Evolutionary conservation across 53 echinoderm and acorn worm species (phyloP), one percentile per base, ranked within the genome.

Genomic region (Holothuria scabra): DNA sequence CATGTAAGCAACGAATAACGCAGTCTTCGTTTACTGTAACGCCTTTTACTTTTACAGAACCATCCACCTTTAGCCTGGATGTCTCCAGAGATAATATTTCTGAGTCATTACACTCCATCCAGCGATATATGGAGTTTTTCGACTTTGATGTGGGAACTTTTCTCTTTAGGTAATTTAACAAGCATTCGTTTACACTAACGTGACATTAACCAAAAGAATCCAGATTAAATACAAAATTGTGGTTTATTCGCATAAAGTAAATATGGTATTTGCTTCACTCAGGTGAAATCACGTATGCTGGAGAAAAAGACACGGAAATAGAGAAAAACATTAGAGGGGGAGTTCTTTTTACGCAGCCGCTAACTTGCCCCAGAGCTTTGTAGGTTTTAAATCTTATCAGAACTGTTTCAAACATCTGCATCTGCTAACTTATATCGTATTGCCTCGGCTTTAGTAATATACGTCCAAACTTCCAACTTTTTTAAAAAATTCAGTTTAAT

Each of bases 21-120:
- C n/a, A n/a, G n/a, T n/a, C n/a, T n/a, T n/a, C n/a, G n/a, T n/a
- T n/a, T n/a, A n/a, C n/a, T n/a, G n/a, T n/a, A n/a, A n/a, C n/a
- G n/a, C n/a, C n/a, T n/a, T n/a, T n/a, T 35, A 3, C 0, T 35
- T 20, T 18, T 67, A 18, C 30, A 67, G 67, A 35, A 28, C 12
- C 30, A 67, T 67, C 67, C 67, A 3, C 34, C 67, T 8, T 31
- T 67, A 32, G 69, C 69, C 13, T 69, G 69, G 69, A 69, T 69
- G 69, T 37, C 69, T 26, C 37, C 69, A 4, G 69, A 69, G 29
- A 69, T 28, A 69, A 38, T 69, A 22, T 11, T 69, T 6, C 34
- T 69, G 16, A n/a, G 44, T 19, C 20, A 69, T 11, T 69, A 69
- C 12, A 23, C 44, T n/a, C 69, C 4, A 35, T 19, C 20, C 20